Base-by-base conservation (phyloP, 2,888 invertebrate genomes). In the Athripsodes cinereus region DNA sequence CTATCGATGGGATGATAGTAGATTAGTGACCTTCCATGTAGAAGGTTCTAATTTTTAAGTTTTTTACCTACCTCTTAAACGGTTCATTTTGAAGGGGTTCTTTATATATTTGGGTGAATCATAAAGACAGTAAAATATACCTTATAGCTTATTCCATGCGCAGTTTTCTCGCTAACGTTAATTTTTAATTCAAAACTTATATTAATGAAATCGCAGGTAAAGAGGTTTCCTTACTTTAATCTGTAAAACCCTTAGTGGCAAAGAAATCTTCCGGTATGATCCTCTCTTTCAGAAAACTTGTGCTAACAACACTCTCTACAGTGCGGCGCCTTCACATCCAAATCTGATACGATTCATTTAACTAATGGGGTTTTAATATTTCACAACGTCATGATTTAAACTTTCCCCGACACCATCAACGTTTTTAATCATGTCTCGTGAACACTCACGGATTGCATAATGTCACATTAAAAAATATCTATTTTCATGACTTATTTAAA, bases 281-380 rank as follows among this genome's bases (percentile, higher is more conserved):
- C 47, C 52, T 26, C 48, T 52, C 55, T 47, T 59, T 59, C 52
- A 53, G 55, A 62, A 58, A 52, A n/a, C 48, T 55, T 49, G 58
- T 55, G 20, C 35, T 48, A 26, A 26, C 26, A 26, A 26, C 26
- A 26, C 26, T 26, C 3, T 3, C 26, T 10, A 26, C 10, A 26
- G n/a, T 31, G 44, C 57, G 22, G 54, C 64, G 65, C 66, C 71
- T 73, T 67, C 47, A 69, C 70, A 13, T 66, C 67, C 69, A 71
- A 74, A 77, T 76, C 78, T 75, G 79, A 79, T 79, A 79, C 75
- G 79, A 76, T 79, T 79, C 78, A 78, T 79, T 79, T 78, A 71
- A 70, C 71, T 74, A 78, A 79, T 73, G 77, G 75, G 70, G 73
- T 75, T 75, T 78, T 75, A 78, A 78, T 78, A 74, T 75, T 76